These are phyloP conservation scores for Mesoligia furuncula DNA, from an alignment of 2,888 invertebrate species.

Conservation along the genomic window DNA sequence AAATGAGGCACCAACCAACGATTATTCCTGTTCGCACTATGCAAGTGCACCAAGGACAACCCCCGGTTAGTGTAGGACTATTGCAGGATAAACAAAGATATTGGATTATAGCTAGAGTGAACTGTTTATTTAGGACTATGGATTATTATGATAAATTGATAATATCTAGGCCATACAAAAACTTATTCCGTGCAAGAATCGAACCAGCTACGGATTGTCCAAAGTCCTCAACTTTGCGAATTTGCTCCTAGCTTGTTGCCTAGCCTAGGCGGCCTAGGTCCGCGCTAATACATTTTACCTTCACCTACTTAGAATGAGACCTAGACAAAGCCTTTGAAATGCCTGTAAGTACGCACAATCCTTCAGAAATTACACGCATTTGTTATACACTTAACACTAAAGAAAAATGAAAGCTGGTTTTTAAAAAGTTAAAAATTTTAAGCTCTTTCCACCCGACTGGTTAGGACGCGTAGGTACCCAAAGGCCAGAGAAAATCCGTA, in stretches of 20 bases:
- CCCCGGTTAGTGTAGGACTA: background rate
- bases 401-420: too few relatives aligned
- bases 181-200: background rate
- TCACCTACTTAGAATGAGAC: slow-evolving; percentile 36
- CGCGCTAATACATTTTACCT: slow-evolving; percentile 48
- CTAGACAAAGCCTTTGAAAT: slow-evolving; percentile 55
- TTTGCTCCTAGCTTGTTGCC: background rate
- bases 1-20: background rate
- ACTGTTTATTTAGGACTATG: background rate
- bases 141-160: background rate
- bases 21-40: background rate
- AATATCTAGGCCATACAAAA: background rate
- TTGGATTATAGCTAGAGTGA: background rate
- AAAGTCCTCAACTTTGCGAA: too few relatives aligned
- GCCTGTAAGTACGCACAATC: slow-evolving; percentile 44
- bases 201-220: background rate
- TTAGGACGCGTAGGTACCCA: too few relatives aligned
- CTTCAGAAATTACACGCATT: background rate
- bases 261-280: slow-evolving; percentile 3
- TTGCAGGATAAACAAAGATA: background rate
- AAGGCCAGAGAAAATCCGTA: too few relatives aligned
- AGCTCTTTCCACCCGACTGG: too few relatives aligned
- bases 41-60: background rate
- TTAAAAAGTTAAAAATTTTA: too few relatives aligned
- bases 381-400: too few relatives aligned